Conservation (phyloP, 2,113 vertebrate genomes). For the Solea solea region DNA sequence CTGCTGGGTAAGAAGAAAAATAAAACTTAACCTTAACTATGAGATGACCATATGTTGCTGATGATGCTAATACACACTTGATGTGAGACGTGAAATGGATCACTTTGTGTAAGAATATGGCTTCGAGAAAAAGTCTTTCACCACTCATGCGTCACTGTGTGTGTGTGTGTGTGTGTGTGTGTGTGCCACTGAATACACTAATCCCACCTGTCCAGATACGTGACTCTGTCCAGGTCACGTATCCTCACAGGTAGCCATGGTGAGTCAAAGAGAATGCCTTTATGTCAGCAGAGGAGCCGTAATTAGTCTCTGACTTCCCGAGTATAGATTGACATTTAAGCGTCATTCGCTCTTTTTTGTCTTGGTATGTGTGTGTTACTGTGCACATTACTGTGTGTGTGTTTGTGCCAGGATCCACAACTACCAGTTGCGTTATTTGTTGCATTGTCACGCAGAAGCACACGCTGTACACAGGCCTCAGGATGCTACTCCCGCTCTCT, state of each 20-base stretch:
- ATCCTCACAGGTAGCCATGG: slow-evolving; percentile 59
- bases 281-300: slow-evolving; percentile 60
- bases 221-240: slow-evolving; percentile 65
- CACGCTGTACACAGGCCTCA: slow-evolving; percentile 15
- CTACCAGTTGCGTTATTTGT: slow-evolving; percentile 4
- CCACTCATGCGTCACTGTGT: slow-evolving; percentile 1
- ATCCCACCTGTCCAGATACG: slow-evolving; percentile 35
- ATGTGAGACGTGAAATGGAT: neutral
- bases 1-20: neutral
- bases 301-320: slow-evolving; percentile 66
- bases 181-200: slow-evolving; percentile 30
- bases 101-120: slow-evolving; percentile 1
- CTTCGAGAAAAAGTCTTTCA: neutral
- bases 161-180: slow-evolving; percentile 11
- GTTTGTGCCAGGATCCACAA: neutral
- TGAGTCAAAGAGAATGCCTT: slow-evolving; percentile 60
- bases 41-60: too few species aligned
- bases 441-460: slow-evolving; percentile 4
- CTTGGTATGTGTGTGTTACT: neutral
- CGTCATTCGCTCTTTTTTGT: slow-evolving; percentile 32
- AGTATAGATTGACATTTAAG: slow-evolving; percentile 66
- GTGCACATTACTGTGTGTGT: neutral
- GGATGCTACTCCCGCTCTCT: slow-evolving; percentile 2
- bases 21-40: neutral
- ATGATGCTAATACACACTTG: too few species aligned